Conservation (phyloP, 2,888 invertebrate species). For the Drosophila dives region DNA sequence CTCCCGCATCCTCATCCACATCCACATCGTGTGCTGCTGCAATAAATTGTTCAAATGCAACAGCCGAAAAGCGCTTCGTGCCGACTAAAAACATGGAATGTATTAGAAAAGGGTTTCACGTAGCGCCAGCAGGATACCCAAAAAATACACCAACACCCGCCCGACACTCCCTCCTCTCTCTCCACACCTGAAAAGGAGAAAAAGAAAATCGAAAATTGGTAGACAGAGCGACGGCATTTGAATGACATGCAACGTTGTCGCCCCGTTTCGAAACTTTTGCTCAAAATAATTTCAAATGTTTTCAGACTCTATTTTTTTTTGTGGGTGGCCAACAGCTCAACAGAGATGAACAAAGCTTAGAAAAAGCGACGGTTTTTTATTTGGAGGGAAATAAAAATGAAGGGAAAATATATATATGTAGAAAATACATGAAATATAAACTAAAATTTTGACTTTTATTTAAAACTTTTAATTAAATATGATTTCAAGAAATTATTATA, state of each 20-base stretch:
- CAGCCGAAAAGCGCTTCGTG: conserved; percentile 42
- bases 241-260: conserved; percentile 76
- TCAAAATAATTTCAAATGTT: conserved; percentile 61
- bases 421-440: no score
- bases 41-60: conserved; percentile 75
- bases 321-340: conserved; percentile 18
- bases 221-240: conserved; percentile 61
- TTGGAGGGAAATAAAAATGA: not conserved
- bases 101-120: conserved; percentile 64
- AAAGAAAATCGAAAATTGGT: conserved; percentile 3
- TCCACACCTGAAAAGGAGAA: not conserved
- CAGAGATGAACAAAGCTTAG: not conserved
- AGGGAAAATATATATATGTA: no score
- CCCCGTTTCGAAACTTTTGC: conserved; percentile 52
- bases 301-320: conserved; percentile 9
- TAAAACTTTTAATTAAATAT: not conserved
- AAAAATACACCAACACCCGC: not conserved
- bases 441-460: not conserved
- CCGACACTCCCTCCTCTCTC: not conserved
- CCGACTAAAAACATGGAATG: conserved; percentile 14
- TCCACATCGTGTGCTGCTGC: conserved; percentile 52
- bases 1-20: not conserved
- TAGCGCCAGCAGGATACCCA: not conserved
- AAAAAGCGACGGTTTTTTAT: conserved; percentile 1
- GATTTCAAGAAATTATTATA: not conserved